A percentile compares a stretch with the other conserved stretches of the same genome.
phyloP scores from a whole-genome alignment of 2,113 vertebrate genomes.

The Myiozetetes cayanensis region DNA sequence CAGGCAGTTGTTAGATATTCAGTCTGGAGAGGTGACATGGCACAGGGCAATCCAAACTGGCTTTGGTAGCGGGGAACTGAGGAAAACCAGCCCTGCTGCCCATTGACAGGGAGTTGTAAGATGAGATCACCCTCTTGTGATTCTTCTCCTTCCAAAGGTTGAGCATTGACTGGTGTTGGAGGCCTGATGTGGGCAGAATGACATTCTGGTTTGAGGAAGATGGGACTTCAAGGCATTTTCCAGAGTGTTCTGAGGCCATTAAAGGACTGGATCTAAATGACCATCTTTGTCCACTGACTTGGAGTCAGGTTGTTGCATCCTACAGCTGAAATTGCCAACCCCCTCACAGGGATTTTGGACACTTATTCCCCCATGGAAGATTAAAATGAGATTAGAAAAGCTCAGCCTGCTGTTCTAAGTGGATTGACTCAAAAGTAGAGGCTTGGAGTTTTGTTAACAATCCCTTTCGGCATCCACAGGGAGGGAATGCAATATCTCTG shows the following conservation, averaged over 20 bases:
- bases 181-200: background rate
- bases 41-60: background rate
- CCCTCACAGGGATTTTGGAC: slow-evolving; percentile 14
- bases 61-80: background rate
- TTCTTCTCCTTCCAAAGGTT: background rate
- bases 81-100: background rate
- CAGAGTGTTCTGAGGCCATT: accelerated
- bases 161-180: background rate
- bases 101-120: background rate
- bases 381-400: slow-evolving; percentile 61
- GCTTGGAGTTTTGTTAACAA: slow-evolving; percentile 53
- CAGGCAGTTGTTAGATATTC: background rate
- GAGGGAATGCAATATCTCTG: slow-evolving; percentile 52
- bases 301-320: background rate
- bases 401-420: slow-evolving; percentile 55
- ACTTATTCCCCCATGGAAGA: slow-evolving; percentile 40
- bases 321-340: slow-evolving; percentile 8
- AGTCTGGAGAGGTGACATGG: background rate
- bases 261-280: background rate
- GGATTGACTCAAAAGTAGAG: slow-evolving; percentile 56
- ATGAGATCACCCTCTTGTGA: background rate
- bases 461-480: slow-evolving; percentile 40
- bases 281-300: background rate
- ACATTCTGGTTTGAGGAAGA: background rate
- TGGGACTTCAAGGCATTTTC: background rate